Conservation (phyloP, 2,888 invertebrate species). For the Exocentrus adspersus region DNA sequence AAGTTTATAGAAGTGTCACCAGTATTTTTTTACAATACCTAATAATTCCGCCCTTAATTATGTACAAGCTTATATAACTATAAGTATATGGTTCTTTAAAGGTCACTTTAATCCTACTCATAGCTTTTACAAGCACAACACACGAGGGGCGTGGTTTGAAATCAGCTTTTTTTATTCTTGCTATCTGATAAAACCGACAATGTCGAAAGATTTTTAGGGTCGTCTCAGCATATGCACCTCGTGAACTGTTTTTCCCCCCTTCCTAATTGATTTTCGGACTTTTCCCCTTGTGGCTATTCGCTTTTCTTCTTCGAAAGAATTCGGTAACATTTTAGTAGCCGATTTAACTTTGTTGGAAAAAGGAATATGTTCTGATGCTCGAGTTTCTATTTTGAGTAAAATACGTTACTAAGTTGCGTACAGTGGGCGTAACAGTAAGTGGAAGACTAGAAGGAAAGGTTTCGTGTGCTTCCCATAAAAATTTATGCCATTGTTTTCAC, state of each 20-base stretch:
- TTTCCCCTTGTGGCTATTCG: constrained; percentile 13
- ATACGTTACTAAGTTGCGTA: constrained; percentile 2
- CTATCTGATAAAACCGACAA: constrained; percentile 18
- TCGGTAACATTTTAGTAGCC: constrained; percentile 13
- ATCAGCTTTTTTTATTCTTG: constrained; percentile 2
- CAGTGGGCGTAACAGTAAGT: constrained; percentile 19
- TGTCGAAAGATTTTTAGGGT: constrained; percentile 9
- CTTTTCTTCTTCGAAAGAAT: constrained; percentile 6
- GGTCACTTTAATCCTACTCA: too few species aligned
- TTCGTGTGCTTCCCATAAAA: constrained; percentile 6
- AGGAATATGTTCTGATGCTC: constrained; percentile 3
- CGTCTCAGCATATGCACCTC: constrained; percentile 14
- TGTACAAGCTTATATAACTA: not conserved
- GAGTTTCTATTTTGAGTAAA: constrained; percentile 9
- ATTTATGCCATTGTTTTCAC: constrained; percentile 8
- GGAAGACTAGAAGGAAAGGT: constrained; percentile 1
- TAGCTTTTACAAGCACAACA: not conserved
- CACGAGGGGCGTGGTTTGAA: constrained; percentile 11
- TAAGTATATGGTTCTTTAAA: not conserved
- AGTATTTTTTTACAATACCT: not conserved
- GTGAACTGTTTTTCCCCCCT: constrained; percentile 3
- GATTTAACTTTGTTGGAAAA: constrained; percentile 15
- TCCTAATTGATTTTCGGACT: constrained; percentile 23
- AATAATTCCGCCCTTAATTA: not conserved
- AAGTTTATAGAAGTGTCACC: not conserved